A percentile compares a stretch with the other conserved stretches of the same genome.
Evolutionary conservation across 2,113 vertebrate genomes (phyloP).

Genomic region (Charadrius vociferus): DNA sequence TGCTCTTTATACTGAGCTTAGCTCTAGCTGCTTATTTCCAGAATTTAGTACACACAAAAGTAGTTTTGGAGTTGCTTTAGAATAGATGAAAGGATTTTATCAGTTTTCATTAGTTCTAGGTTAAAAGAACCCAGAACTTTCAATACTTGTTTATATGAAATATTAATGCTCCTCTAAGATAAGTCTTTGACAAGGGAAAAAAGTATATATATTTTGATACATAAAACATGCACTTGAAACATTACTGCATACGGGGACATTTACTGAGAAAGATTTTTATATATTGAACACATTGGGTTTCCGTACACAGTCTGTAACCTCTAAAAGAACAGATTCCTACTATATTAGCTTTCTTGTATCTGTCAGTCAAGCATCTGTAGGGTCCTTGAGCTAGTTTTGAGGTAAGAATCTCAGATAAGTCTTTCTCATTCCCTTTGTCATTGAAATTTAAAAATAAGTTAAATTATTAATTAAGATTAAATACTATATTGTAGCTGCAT

Average conservation of each 20-base stretch:
- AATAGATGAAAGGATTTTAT: not conserved
- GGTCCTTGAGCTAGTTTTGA: not conserved
- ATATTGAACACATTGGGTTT: not conserved
- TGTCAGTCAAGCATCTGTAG: not conserved
- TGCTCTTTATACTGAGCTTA: not conserved
- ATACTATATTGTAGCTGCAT: not conserved
- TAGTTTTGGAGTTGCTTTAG: not conserved
- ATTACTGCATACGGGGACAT: not conserved
- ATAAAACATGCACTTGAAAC: not conserved
- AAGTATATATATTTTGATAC: not conserved
- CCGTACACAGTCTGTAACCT: not conserved
- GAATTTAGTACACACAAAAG: not conserved
- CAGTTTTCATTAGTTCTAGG: not conserved
- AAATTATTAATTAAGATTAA: constrained; percentile 17
- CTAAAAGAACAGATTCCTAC: not conserved
- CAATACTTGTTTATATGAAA: not conserved
- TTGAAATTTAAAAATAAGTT: not conserved
- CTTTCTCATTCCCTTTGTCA: not conserved
- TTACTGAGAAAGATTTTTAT: not conserved
- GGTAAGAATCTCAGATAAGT: not conserved
- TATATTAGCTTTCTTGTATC: not conserved
- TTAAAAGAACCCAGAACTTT: not conserved
- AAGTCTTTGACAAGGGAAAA: not conserved
- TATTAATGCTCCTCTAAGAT: not conserved
- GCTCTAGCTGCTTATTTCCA: not conserved